Evolutionary conservation across 2,797 vertebrate species (phyloP).

Genomic region (Serranus cabrilla): DNA sequence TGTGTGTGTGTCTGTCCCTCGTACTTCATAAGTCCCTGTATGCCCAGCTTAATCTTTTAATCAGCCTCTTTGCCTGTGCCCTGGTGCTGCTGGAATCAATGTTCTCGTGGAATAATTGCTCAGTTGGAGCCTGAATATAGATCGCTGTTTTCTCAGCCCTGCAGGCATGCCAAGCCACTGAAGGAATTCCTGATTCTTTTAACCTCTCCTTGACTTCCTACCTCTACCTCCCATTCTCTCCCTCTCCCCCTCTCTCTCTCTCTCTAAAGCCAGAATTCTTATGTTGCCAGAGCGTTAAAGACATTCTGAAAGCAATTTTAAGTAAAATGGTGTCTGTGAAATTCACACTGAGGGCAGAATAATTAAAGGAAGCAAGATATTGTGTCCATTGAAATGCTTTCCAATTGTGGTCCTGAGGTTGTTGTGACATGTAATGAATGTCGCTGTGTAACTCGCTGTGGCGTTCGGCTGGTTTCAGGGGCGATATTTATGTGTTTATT

Average conservation of each 20-base stretch:
- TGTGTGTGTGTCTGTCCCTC: constrained; percentile 13
- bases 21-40: constrained; percentile 53
- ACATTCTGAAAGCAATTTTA: constrained; percentile 28
- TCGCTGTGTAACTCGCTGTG: constrained; percentile 1
- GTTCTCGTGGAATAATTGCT: constrained; percentile 77
- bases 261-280: constrained; percentile 19
- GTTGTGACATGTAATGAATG: constrained; percentile 32
- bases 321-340: constrained; percentile 20
- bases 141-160: constrained; percentile 56
- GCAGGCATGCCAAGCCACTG: constrained; percentile 46
- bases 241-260: constrained; percentile 10
- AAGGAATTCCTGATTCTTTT: constrained; percentile 68
- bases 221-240: neutral
- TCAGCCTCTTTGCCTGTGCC: constrained; percentile 69
- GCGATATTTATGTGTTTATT: constrained; percentile 19
- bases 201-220: constrained; percentile 54
- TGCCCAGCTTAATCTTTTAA: constrained; percentile 77
- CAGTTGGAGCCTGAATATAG: constrained; percentile 70
- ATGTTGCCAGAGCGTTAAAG: constrained; percentile 16
- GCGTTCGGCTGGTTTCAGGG: neutral
- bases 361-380: constrained; percentile 49
- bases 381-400: constrained; percentile 31
- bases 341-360: constrained; percentile 22
- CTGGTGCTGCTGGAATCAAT: constrained; percentile 67
- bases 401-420: constrained; percentile 42